Percentiles rank a stretch among this genome's conserved stretches.
These are phyloP conservation scores for Hyles vespertilio DNA, from an alignment of 1,140 invertebrate genomes.

Conservation along the genomic window DNA sequence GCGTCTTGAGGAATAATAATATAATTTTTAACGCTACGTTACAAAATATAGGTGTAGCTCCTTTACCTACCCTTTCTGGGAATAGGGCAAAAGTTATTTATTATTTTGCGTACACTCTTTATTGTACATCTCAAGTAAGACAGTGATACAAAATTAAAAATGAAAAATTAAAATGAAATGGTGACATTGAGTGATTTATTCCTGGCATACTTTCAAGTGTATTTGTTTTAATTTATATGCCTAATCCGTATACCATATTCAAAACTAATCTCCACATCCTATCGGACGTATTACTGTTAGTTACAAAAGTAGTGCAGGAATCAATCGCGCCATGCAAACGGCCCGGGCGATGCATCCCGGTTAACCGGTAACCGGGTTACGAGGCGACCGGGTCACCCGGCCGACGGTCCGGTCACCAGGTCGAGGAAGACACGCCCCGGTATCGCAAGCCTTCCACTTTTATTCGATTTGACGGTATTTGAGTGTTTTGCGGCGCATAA, in stretches of 20 bases:
- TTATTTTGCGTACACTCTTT: background rate
- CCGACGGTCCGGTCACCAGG: constrained; percentile 51
- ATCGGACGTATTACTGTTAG: constrained; percentile 3
- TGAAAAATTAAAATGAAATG: too few relatives aligned
- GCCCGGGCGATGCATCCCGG: constrained; percentile 47
- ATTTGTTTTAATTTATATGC: too few relatives aligned
- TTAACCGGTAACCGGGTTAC: constrained; percentile 46
- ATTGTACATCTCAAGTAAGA: background rate
- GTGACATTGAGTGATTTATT: too few relatives aligned
- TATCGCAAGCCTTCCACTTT: constrained; percentile 15
- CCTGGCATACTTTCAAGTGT: too few relatives aligned
- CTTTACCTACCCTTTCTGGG: too few relatives aligned
- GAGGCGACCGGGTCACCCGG: constrained; percentile 58
- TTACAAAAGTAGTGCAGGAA: constrained; percentile 16
- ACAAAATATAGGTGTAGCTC: too few relatives aligned
- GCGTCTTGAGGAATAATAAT: too few relatives aligned
- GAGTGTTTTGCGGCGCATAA: constrained; percentile 12
- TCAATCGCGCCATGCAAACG: constrained; percentile 50
- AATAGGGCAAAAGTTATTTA: background rate
- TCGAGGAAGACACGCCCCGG: constrained; percentile 45
- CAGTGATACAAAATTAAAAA: too few relatives aligned
- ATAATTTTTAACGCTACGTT: too few relatives aligned
- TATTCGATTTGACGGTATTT: constrained; percentile 26
- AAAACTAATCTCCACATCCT: background rate
- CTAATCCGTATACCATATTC: too few relatives aligned